Base-by-base conservation (phyloP, 1,140 invertebrate species). In the Acromyrmex heyeri region DNA sequence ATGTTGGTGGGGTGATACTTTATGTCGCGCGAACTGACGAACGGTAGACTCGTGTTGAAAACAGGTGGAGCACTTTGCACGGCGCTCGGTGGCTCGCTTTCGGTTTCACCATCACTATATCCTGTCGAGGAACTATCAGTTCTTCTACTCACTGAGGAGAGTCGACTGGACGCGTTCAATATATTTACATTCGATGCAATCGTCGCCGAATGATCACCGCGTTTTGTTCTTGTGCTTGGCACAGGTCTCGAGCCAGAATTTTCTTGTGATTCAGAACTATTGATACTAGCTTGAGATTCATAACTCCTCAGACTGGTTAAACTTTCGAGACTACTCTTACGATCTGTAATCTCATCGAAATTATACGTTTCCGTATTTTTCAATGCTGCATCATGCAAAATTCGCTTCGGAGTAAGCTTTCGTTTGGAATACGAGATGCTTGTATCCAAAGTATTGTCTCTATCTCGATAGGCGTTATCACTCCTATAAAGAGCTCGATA, bases 261-360 rank as follows among this genome's bases (percentile, higher is more conserved):
- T 3, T 95, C 94, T 38, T 95, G 95, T 0, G 94, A 95, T 53
- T 95, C 95, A 0, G 92, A 93, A 72, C 94, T 95, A 34, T 95
- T 95, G n/a, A 95, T 93, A 76, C 93, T 95, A 0, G 94, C 86
- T 87, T 95, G 95, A 57, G 95, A 95, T 88, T 95, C 95, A 30
- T 93, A 95, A 77, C 95, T 96, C 53, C 94, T 93, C 50, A 95
- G 93, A 69, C 96, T 96, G 6, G 95, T 94, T 48, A 96, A 91
- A 76, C 96, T 96, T 87, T 96, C 96, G 27, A 96, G 92, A 79
- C 96, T 96, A 16, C 95, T 96, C 91, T 96, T 96, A 21, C 96
- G 93, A 16, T 95, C 94, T 38, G 93, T 91, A 3, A 93, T 88
- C 2, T 95, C 93, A 0, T 92, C 90, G 2, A 90, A 91, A n/a